phyloP scores from a whole-genome alignment of 2,797 vertebrate species.

The Dicrostonyx torquatus region DNA sequence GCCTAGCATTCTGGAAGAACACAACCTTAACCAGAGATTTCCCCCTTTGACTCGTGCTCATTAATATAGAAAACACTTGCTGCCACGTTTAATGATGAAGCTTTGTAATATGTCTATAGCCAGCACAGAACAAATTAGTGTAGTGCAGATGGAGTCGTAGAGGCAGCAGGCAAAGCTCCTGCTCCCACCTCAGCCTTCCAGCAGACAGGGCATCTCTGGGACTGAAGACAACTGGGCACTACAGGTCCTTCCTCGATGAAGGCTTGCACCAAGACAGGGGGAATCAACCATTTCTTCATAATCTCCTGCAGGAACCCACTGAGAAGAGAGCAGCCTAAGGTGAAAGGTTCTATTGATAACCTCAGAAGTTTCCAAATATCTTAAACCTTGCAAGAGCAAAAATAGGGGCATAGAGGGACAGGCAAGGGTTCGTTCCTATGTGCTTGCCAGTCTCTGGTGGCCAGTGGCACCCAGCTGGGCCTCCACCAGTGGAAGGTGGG shows the following conservation, averaged over 20 bases:
- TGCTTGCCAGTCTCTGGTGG: background rate
- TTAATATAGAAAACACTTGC: conserved; percentile 46
- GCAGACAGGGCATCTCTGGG: too few species aligned
- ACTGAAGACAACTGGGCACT: too few species aligned
- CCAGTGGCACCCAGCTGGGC: background rate
- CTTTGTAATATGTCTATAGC: conserved; percentile 1
- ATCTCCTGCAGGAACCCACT: background rate
- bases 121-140: background rate
- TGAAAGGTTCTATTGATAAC: background rate
- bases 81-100: conserved; percentile 51
- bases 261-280: background rate
- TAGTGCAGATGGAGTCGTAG: background rate
- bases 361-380: background rate
- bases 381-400: background rate
- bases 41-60: background rate
- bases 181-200: fast-evolving
- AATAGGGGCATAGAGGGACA: fast-evolving
- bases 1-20: background rate
- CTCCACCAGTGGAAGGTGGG: background rate
- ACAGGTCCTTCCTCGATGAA: background rate
- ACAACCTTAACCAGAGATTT: conserved; percentile 2
- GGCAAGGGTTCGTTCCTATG: fast-evolving
- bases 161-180: background rate
- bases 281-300: background rate
- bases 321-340: background rate